Base-by-base conservation (phyloP, 2,113 vertebrate genomes). In the Terrapene triunguis region DNA sequence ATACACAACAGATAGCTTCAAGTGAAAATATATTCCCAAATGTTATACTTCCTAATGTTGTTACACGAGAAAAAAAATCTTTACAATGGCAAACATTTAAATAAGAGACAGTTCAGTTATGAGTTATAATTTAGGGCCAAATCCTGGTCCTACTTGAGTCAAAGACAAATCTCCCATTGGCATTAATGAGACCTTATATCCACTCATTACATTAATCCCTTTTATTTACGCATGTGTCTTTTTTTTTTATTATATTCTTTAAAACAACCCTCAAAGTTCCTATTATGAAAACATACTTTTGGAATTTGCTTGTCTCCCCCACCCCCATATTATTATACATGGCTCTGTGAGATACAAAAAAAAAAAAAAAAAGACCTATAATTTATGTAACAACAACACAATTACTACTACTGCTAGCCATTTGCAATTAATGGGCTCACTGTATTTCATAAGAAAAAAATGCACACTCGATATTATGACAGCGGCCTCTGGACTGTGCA, bases 1-100 rank as follows among this genome's bases (percentile, higher is more conserved):
- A 92, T 88, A 84, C 84, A 8, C 72, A 2, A 38, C 53, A 2
- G 3, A 81, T 87, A 90, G 2, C 16, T 89, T 93, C 13, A 78
- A 95, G 47, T 84, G 84, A 92, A 95, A 96, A 57, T 88, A 35
- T 16, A 4, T 84, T 97, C 82, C 32, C 90, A 8, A 11, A 4
- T 89, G 59, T 92, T 87, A 72, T 47, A 78, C 32, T 72, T 88
- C 5, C 44, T 82, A 16, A 42, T 95, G 6, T 62, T 85, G 62
- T 55, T 78, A 62, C 2, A 47, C 19, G n/a, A 72, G 29, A 42
- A 6, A 3, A 85, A 87, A 29, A 74, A 53, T 24, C 35, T 19
- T 19, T 74, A 62, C 80, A 44, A 29, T 22, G 32, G 1, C 5
- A 27, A 50, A 54, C 80, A 38, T 9, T 54, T 47, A 79, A 81